Evolutionary conservation across 2,113 vertebrate genomes (phyloP).

Genomic region (Pardalotus punctatus): DNA sequence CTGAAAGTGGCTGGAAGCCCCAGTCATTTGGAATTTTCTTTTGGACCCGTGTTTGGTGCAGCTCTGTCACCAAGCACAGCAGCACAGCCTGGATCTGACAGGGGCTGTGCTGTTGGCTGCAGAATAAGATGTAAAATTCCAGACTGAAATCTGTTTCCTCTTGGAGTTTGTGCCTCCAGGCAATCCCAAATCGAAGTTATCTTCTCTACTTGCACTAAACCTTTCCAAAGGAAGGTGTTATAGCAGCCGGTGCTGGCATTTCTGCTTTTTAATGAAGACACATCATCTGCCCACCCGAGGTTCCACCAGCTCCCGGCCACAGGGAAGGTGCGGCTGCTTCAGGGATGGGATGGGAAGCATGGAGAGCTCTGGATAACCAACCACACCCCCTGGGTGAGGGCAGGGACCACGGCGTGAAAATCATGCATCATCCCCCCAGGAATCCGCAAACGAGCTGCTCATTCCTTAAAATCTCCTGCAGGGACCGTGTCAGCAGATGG

Average conservation of each 20-base stretch:
- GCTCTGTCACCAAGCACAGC: neutral
- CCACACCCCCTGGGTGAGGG: accelerated
- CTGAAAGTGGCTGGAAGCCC: neutral
- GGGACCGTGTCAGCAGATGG: neutral
- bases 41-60: accelerated
- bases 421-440: accelerated
- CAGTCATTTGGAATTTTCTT: too few relatives aligned
- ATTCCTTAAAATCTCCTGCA: accelerated
- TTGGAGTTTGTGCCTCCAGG: neutral
- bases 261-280: neutral
- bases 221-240: neutral
- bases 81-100: accelerated
- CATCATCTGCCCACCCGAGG: neutral
- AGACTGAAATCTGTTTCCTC: neutral
- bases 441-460: accelerated
- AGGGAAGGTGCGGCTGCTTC: neutral
- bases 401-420: accelerated
- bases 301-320: neutral
- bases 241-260: neutral
- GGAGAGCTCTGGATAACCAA: neutral
- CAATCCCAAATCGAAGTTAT: neutral
- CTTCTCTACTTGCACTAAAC: accelerated
- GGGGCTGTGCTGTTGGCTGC: neutral
- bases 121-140: neutral
- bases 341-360: neutral